Conservation (phyloP, 2,113 vertebrate genomes). For the Aegotheles bennettii region DNA sequence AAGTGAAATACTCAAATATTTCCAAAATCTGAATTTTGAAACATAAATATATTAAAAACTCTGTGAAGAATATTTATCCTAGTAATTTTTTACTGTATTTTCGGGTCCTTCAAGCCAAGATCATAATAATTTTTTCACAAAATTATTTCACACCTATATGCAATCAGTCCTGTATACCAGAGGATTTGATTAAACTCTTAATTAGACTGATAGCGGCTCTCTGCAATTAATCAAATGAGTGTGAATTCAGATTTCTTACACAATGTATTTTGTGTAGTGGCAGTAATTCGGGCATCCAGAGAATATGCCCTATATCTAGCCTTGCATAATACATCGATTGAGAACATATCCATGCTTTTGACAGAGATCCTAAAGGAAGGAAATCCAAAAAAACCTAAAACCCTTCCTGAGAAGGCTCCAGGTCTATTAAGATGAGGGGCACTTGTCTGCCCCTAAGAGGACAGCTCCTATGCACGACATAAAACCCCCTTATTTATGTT, state of each 20-base stretch:
- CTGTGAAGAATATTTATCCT: neutral
- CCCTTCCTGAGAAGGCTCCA: neutral
- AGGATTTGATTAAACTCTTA: neutral
- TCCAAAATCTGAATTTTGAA: neutral
- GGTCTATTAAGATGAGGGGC: neutral
- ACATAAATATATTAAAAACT: neutral
- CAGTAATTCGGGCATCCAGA: neutral
- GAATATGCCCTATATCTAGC: neutral
- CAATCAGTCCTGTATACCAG: neutral
- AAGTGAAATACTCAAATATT: neutral
- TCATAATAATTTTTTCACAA: neutral
- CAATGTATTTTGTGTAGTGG: neutral
- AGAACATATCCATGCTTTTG: neutral
- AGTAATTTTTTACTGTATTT: neutral
- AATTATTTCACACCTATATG: neutral
- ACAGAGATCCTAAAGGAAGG: neutral
- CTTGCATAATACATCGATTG: neutral
- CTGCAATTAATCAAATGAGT: neutral
- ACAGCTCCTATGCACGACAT: neutral
- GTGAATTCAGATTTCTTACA: neutral
- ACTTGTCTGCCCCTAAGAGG: neutral
- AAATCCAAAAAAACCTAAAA: neutral
- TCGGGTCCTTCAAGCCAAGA: neutral
- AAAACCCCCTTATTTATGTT: accelerated
- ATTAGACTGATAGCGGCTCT: neutral